Evolutionary conservation across 2,113 vertebrate genomes (phyloP), one percentile per base, ranked within the genome.

Genomic region (Ursus arctos): DNA sequence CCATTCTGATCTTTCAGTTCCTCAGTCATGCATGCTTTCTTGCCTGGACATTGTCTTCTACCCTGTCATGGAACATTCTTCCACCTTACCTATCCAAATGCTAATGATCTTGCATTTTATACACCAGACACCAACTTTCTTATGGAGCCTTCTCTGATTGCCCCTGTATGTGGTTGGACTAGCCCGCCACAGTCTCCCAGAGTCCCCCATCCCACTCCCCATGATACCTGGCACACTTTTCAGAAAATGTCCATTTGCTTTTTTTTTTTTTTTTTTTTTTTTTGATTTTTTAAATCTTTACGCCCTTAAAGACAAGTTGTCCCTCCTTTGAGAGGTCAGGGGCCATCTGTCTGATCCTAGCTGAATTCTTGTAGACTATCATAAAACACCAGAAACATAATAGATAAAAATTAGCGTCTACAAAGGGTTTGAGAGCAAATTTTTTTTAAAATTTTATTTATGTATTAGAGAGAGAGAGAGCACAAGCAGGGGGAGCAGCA

Each of bases 131-230:
- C 6, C 18, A 47, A 8, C 15, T 88, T 55, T 72, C 43, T 8
- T 22, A 7, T 19, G 0, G 31, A 24, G 12, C 7, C 40, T 65
- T 65, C 59, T 40, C 47, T 61, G 69, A 63, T 2, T 53, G 55
- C 13, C 80, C 89, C 13, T 88, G 22, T 69, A 21, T 14, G 2
- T 61, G 5, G 24, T 1, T 22, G 33, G 55, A 57, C 49, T 85
- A 2, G 26, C 19, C 72, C n/a, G 4, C 14, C 16, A 22, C 36
- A 1, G 51, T 67, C 36, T 55, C 24, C 31, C 18, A 53, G 24
- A 69, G 0, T 24, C 1, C 0, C 18, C 40, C 1, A n/a, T 4
- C 26, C 0, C 0, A 0, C 2, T 59, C 13, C 6, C 0, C 6
- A 10, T 2, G 12, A 53, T 16, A 83, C 24, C 18, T 49, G 24